A percentile compares a stretch with the other conserved stretches of the same genome.
Evolutionary conservation across 2,113 vertebrate species (phyloP).

Genomic region (Mastomys natalensis): DNA sequence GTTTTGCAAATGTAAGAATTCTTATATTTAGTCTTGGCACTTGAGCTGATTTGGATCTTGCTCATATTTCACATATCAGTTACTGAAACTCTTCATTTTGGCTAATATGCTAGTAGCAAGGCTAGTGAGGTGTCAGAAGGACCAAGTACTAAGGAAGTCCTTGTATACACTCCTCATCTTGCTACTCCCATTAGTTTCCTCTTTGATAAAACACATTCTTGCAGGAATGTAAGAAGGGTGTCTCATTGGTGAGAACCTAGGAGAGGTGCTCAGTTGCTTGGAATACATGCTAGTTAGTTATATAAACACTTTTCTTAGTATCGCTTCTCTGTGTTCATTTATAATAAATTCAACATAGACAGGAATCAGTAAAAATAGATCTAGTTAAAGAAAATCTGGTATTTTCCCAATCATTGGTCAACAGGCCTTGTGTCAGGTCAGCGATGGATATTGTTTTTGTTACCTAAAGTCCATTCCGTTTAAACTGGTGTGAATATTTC

Average conservation of each 20-base stretch:
- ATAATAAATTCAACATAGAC: not conserved
- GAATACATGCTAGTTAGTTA: conserved; percentile 19
- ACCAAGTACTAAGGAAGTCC: not conserved
- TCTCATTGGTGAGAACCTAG: not conserved
- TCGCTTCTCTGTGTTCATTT: not conserved
- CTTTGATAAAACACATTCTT: not conserved
- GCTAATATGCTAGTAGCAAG: not conserved
- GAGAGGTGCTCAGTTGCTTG: not conserved
- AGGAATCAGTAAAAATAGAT: not conserved
- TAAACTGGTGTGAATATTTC: not conserved
- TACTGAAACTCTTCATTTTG: not conserved
- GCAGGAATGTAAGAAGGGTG: not conserved
- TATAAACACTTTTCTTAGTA: not conserved
- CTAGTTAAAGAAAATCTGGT: not conserved
- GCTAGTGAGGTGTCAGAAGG: not conserved
- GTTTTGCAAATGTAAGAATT: not conserved
- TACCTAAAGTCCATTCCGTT: not conserved
- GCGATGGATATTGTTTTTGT: not conserved
- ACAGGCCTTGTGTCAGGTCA: not conserved
- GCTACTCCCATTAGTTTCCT: not conserved
- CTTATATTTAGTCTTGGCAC: not conserved
- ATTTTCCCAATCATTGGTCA: not conserved
- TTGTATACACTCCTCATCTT: not conserved
- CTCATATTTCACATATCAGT: not conserved
- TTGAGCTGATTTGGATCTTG: not conserved